Evolutionary conservation across 2,888 invertebrate species (phyloP).

Genomic region (Acanthosoma haemorrhoidale): DNA sequence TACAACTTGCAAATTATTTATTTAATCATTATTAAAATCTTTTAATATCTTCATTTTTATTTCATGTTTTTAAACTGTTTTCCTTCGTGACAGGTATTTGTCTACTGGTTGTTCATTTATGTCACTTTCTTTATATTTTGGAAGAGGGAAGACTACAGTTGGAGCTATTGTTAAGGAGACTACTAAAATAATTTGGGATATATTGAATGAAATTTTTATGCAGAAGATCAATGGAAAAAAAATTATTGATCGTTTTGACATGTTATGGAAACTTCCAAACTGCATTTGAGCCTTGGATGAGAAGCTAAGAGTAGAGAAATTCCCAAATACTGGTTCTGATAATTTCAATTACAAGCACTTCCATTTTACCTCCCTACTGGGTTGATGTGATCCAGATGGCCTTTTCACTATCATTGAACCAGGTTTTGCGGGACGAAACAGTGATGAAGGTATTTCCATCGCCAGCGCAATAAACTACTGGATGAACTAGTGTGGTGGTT

Average conservation of each 20-base stretch:
- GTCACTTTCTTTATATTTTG: no score
- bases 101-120: constrained; percentile 39
- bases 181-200: constrained; percentile 26
- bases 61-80: constrained; percentile 31
- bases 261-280: constrained; percentile 7
- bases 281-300: not conserved
- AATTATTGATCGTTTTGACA: not conserved
- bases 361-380: constrained; percentile 43
- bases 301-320: not conserved
- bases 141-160: constrained; percentile 40
- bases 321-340: constrained; percentile 32
- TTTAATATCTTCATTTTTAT: constrained; percentile 31
- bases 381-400: constrained; percentile 43
- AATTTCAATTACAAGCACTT: constrained; percentile 38
- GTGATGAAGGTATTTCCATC: constrained; percentile 44
- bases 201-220: constrained; percentile 32
- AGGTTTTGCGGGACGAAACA: constrained; percentile 43
- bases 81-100: constrained; percentile 41
- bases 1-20: not conserved
- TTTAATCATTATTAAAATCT: not conserved
- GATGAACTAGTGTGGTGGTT: constrained; percentile 30
- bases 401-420: constrained; percentile 43
- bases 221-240: constrained; percentile 33
- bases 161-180: constrained; percentile 40
- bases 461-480: constrained; percentile 38